Conservation (phyloP, 1,140 invertebrate genomes). For the Achatina immaculata region DNA sequence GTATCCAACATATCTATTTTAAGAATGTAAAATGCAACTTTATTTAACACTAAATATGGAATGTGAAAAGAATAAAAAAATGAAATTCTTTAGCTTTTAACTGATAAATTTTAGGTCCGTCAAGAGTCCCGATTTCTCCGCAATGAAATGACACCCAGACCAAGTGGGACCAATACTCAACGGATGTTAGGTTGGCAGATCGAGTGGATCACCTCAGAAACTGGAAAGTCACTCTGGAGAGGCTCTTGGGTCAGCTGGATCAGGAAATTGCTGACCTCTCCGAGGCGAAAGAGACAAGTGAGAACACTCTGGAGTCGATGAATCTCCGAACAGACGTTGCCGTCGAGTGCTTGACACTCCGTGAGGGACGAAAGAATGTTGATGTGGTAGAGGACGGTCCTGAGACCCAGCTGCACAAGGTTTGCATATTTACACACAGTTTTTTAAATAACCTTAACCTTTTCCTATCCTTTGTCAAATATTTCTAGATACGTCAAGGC, state of each 20-base stretch:
- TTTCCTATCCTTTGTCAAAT: too few species aligned
- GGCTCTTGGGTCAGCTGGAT: slow-evolving; percentile 78
- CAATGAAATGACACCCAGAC: slow-evolving; percentile 84
- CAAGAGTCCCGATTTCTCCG: slow-evolving; percentile 80
- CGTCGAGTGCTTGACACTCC: slow-evolving; percentile 83
- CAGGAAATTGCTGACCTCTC: slow-evolving; percentile 79
- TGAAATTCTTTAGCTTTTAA: too few species aligned
- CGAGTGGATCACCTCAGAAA: slow-evolving; percentile 73
- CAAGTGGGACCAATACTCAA: slow-evolving; percentile 86
- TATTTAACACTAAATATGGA: too few species aligned
- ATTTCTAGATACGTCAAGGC: too few species aligned
- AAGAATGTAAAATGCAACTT: too few species aligned
- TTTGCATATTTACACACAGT: too few species aligned
- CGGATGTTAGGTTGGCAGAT: slow-evolving; percentile 81
- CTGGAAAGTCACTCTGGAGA: slow-evolving; percentile 82
- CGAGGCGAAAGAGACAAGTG: slow-evolving; percentile 83
- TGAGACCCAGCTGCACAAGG: slow-evolving; percentile 86
- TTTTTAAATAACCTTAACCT: too few species aligned
- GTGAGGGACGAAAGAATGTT: slow-evolving; percentile 81
- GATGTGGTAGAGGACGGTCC: slow-evolving; percentile 88
- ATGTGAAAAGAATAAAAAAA: too few species aligned
- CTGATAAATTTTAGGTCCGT: slow-evolving; percentile 76
- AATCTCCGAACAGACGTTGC: slow-evolving; percentile 81
- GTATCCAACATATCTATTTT: too few species aligned
- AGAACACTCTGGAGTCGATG: slow-evolving; percentile 81